phyloP scores from a whole-genome alignment of 2,113 vertebrate genomes.

The Crotalus viridis region DNA sequence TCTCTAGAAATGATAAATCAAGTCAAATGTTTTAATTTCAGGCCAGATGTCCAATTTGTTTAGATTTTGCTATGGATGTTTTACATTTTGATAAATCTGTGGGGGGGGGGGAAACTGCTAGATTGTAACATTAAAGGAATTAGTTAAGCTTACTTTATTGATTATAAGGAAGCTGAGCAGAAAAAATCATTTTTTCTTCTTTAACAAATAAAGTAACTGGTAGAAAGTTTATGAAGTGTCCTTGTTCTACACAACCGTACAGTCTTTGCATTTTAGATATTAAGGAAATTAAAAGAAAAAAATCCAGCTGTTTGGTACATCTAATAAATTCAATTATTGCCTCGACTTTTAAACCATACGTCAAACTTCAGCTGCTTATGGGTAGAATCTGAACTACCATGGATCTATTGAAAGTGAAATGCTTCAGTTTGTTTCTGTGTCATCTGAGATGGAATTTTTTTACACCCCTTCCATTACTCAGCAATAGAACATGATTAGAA shows the following conservation, averaged over 20 bases:
- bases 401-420: background rate
- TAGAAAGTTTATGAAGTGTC: background rate
- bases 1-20: background rate
- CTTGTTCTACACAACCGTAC: background rate
- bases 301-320: background rate
- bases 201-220: background rate
- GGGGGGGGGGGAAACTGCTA: accelerated
- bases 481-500: background rate
- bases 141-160: background rate
- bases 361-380: background rate
- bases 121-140: background rate
- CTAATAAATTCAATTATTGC: background rate
- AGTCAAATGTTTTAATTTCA: background rate
- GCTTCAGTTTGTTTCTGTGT: background rate
- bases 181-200: background rate
- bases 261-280: background rate
- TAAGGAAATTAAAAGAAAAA: background rate
- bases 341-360: background rate
- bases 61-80: background rate
- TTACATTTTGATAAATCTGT: background rate
- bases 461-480: background rate
- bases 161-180: background rate
- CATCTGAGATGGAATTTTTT: background rate
- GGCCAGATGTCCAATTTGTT: background rate
- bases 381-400: background rate